A percentile compares a stretch with the other conserved stretches of the same genome.
Evolutionary conservation across 2,113 vertebrate genomes (phyloP).

Genomic region (Pogona vitticeps): DNA sequence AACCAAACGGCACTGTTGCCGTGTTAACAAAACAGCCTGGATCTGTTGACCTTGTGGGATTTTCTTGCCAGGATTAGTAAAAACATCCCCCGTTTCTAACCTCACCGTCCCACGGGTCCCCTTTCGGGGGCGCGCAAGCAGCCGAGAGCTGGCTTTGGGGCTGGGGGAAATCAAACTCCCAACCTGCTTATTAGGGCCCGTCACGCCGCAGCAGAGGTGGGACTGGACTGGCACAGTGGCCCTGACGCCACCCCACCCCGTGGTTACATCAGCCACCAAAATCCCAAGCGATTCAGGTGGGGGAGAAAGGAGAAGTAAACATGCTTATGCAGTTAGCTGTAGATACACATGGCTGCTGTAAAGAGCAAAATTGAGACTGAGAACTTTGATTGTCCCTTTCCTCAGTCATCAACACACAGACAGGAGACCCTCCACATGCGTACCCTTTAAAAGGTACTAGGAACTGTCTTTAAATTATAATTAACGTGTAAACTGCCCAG

Average conservation of each 20-base stretch:
- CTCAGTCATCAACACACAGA: too few species aligned
- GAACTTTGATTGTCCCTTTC: neutral
- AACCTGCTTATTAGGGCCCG: neutral
- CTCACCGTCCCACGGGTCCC: neutral
- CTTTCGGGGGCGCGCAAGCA: neutral
- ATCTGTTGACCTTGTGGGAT: neutral
- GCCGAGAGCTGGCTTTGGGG: neutral
- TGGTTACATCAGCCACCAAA: slow-evolving; percentile 25
- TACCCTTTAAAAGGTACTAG: too few species aligned
- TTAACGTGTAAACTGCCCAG: too few species aligned
- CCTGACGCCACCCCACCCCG: neutral
- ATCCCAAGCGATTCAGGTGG: neutral
- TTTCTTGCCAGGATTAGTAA: neutral
- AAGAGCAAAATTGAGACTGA: too few species aligned
- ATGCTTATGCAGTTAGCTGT: neutral
- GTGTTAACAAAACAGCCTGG: neutral
- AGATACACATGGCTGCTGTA: neutral
- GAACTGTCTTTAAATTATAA: too few species aligned
- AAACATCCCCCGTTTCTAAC: neutral
- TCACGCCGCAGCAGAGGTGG: slow-evolving; percentile 16
- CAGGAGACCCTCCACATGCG: too few species aligned
- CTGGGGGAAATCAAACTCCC: slow-evolving; percentile 7
- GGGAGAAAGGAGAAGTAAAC: slow-evolving; percentile 9
- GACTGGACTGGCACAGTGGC: neutral
- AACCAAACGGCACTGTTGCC: neutral